Conservation (phyloP, 2,797 vertebrate species). For the Centroberyx gerrardi region DNA sequence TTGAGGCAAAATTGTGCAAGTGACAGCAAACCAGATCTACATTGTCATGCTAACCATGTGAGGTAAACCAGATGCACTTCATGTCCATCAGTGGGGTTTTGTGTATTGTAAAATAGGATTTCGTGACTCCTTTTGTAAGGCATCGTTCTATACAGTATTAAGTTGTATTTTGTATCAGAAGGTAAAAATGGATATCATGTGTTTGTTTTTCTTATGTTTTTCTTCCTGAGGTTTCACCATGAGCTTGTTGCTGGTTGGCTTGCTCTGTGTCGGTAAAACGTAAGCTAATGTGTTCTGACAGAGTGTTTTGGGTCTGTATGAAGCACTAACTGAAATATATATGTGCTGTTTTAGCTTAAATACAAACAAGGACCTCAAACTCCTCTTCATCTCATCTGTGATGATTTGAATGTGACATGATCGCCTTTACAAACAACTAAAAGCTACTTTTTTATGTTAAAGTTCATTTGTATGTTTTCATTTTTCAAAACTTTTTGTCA, state of each 20-base stretch:
- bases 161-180: conserved; percentile 74
- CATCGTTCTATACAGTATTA: conserved; percentile 70
- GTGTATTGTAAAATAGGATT: conserved; percentile 47
- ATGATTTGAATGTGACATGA: conserved; percentile 34
- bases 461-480: conserved; percentile 37
- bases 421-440: conserved; percentile 31
- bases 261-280: conserved; percentile 81
- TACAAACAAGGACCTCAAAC: conserved; percentile 24
- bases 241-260: conserved; percentile 94
- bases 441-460: conserved; percentile 43
- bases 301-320: conserved; percentile 52
- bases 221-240: conserved; percentile 61
- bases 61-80: conserved; percentile 63
- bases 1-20: conserved; percentile 46
- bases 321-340: conserved; percentile 20
- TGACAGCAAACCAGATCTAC: conserved; percentile 11
- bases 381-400: conserved; percentile 33
- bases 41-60: conserved; percentile 40
- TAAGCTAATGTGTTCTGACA: conserved; percentile 70
- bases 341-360: conserved; percentile 12
- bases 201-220: conserved; percentile 41
- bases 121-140: conserved; percentile 44
- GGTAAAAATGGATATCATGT: conserved; percentile 45
- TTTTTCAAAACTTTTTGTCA: conserved; percentile 50
- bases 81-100: conserved; percentile 39